Conservation (phyloP, 2,888 invertebrate genomes). For the Alloscopus bannaensis region DNA sequence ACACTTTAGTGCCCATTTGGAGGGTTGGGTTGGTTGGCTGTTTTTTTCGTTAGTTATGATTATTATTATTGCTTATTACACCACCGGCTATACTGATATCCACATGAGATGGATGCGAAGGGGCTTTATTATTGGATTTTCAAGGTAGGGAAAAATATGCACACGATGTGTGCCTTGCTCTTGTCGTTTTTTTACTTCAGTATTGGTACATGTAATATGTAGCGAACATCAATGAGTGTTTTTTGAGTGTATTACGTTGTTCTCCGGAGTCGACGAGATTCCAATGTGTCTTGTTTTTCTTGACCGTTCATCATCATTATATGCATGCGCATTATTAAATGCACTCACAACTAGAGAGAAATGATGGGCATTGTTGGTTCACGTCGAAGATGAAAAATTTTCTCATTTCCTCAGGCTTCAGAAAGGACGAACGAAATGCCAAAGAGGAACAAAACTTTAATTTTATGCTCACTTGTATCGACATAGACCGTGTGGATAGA, state of each 20-base stretch:
- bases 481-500: no score
- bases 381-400: conserved; percentile 58
- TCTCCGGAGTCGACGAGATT: conserved; percentile 5
- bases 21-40: conserved; percentile 59
- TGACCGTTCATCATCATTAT: conserved; percentile 27
- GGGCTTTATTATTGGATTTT: conserved; percentile 1
- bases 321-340: conserved; percentile 18
- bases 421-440: conserved; percentile 10
- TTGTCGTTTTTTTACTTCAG: conserved; percentile 28
- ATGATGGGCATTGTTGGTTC: conserved; percentile 22
- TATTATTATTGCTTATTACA: conserved; percentile 65
- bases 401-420: conserved; percentile 60
- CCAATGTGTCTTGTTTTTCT: neutral
- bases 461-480: no score
- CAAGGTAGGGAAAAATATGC: conserved; percentile 1
- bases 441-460: neutral
- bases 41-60: conserved; percentile 62
- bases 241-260: no score
- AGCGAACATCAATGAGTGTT: conserved; percentile 20
- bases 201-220: neutral
- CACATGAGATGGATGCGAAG: conserved; percentile 12
- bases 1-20: conserved; percentile 60
- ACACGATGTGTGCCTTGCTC: conserved; percentile 26
- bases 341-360: neutral
- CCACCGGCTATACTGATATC: conserved; percentile 30